These are phyloP conservation scores for Indicator maculatus DNA, from an alignment of 2,113 vertebrate genomes.

Conservation along the genomic window DNA sequence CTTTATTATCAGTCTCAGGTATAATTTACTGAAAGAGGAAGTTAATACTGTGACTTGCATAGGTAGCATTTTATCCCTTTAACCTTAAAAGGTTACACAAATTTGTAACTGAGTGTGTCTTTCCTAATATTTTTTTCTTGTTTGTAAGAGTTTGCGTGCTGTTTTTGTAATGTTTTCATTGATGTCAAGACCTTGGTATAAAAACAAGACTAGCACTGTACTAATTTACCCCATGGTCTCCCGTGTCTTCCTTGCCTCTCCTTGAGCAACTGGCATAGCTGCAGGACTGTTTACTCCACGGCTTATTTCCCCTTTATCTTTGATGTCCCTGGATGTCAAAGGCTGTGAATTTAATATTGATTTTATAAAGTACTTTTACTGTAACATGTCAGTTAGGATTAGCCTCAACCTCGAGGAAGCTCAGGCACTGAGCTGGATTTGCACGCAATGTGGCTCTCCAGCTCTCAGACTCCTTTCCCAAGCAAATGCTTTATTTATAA, in stretches of 20 bases:
- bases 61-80: background rate
- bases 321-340: slow-evolving; percentile 89
- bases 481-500: slow-evolving; percentile 86
- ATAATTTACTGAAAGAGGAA: background rate
- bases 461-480: slow-evolving; percentile 77
- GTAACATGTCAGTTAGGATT: slow-evolving; percentile 95
- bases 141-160: slow-evolving; percentile 82
- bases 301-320: slow-evolving; percentile 91
- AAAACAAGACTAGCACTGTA: slow-evolving; percentile 87
- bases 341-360: slow-evolving; percentile 99
- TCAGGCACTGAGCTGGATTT: slow-evolving; percentile 86
- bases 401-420: slow-evolving; percentile 84
- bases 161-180: slow-evolving; percentile 91
- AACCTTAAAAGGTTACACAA: slow-evolving; percentile 26
- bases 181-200: slow-evolving; percentile 88
- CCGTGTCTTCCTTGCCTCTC: slow-evolving; percentile 69
- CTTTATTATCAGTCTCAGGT: background rate
- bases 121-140: slow-evolving; percentile 65
- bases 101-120: slow-evolving; percentile 28
- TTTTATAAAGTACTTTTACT: slow-evolving; percentile 99
- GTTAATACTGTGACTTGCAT: background rate
- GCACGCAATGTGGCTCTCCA: slow-evolving; percentile 89
- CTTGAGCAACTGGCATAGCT: slow-evolving; percentile 80
- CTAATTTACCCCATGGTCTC: slow-evolving; percentile 80
- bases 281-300: slow-evolving; percentile 87